Conservation (phyloP, 2,113 vertebrate genomes). For the Apeltes quadracus region DNA sequence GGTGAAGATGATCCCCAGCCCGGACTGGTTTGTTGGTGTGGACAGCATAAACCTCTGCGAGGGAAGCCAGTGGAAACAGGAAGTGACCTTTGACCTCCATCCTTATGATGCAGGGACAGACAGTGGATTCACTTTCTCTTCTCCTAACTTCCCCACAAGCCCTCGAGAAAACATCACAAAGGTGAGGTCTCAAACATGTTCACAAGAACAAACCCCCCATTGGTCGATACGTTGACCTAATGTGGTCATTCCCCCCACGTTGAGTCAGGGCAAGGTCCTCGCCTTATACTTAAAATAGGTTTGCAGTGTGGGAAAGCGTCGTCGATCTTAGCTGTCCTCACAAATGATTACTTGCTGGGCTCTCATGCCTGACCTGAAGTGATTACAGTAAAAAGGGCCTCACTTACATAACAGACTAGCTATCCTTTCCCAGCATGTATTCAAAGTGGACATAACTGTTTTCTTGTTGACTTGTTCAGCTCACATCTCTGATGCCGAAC, state of each 20-base stretch:
- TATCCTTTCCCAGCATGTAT: constrained; percentile 32
- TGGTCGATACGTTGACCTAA: not conserved
- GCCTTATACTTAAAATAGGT: constrained; percentile 36
- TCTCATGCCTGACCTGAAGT: constrained; percentile 41
- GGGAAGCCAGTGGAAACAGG: constrained; percentile 78
- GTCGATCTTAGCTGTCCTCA: constrained; percentile 49
- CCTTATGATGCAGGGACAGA: constrained; percentile 83
- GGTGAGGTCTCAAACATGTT: constrained; percentile 48
- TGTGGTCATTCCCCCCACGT: not conserved
- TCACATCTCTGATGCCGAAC: constrained; percentile 83
- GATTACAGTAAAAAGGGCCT: constrained; percentile 33
- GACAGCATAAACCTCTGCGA: constrained; percentile 80
- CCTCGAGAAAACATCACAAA: constrained; percentile 81
- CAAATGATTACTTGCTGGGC: constrained; percentile 46
- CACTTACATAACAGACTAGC: constrained; percentile 44
- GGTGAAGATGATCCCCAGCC: constrained; percentile 84
- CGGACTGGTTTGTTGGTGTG: constrained; percentile 84
- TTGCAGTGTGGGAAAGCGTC: constrained; percentile 2
- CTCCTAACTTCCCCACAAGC: constrained; percentile 80
- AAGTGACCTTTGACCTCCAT: constrained; percentile 80
- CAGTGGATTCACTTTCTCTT: constrained; percentile 85
- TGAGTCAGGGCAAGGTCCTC: not conserved
- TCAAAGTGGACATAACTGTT: too few species aligned
- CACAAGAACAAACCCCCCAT: not conserved
- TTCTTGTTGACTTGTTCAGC: constrained; percentile 64